Conservation (phyloP, 2,888 invertebrate species). For the Aphodius sticticus region DNA sequence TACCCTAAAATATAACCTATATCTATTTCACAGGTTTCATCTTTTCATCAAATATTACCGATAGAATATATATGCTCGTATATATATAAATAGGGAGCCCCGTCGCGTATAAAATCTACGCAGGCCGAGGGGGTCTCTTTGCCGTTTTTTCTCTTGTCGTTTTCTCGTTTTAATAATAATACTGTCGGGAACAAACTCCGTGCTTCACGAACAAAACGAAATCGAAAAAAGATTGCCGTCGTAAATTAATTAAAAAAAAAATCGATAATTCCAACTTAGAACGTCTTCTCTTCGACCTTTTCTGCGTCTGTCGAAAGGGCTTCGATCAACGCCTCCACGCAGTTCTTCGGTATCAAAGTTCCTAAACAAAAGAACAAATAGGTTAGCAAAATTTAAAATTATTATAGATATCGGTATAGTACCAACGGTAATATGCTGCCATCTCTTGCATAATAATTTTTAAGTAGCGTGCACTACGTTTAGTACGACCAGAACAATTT, state of each 20-base stretch:
- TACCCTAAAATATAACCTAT: slow-evolving; percentile 21
- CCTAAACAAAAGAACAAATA: slow-evolving; percentile 61
- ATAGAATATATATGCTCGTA: neutral
- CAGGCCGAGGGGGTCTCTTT: neutral
- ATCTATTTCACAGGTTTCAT: slow-evolving; percentile 23
- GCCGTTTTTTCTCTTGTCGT: neutral
- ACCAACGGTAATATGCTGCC: no score
- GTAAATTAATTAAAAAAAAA: neutral
- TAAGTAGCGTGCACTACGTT: no score
- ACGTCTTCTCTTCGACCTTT: slow-evolving; percentile 76
- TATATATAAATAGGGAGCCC: neutral
- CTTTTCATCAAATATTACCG: neutral
- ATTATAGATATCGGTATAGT: no score
- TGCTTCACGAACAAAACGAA: slow-evolving; percentile 19
- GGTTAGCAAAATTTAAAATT: no score
- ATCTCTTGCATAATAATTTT: no score
- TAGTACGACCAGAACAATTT: no score
- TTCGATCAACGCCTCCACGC: slow-evolving; percentile 79
- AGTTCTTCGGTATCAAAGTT: slow-evolving; percentile 89
- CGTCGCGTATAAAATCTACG: neutral
- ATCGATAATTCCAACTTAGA: slow-evolving; percentile 48
- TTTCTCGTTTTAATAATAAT: slow-evolving; percentile 24
- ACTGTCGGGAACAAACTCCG: slow-evolving; percentile 34
- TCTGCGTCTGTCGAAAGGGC: slow-evolving; percentile 85
- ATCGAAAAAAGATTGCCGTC: neutral